Percentiles rank a stretch among this genome's conserved stretches.
These are phyloP conservation scores for Drosophila lutescens DNA, from an alignment of 2,888 invertebrate species.

Conservation along the genomic window DNA sequence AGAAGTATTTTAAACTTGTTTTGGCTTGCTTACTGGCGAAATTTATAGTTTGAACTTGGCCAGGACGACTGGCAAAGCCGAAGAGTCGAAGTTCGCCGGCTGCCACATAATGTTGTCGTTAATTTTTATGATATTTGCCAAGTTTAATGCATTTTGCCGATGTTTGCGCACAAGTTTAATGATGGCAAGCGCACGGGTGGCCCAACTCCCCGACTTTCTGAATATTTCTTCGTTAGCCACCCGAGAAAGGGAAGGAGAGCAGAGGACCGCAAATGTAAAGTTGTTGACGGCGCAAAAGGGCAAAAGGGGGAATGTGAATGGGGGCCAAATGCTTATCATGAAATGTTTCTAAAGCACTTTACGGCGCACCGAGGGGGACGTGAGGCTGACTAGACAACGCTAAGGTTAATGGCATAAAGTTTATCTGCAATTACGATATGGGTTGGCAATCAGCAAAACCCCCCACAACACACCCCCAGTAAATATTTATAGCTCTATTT, in stretches of 20 bases:
- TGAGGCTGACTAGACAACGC: conserved; percentile 55
- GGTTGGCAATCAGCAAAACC: conserved; percentile 56
- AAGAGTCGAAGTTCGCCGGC: conserved; percentile 28
- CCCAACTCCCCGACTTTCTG: conserved; percentile 35
- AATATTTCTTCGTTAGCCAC: conserved; percentile 64
- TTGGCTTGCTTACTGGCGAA: conserved; percentile 32
- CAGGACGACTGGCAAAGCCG: conserved; percentile 1
- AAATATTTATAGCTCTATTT: conserved; percentile 75
- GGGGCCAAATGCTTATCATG: conserved; percentile 52
- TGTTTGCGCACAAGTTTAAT: conserved; percentile 63
- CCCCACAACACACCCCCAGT: conserved; percentile 33
- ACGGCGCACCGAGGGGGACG: conserved; percentile 34
- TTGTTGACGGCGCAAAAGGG: conserved; percentile 51
- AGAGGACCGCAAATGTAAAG: conserved; percentile 48
- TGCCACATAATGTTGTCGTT: conserved; percentile 65
- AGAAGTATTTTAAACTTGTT: conserved; percentile 36
- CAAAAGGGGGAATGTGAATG: background rate
- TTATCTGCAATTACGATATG: conserved; percentile 80
- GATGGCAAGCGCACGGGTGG: conserved; percentile 53
- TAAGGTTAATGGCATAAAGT: conserved; percentile 79
- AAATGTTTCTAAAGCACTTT: conserved; percentile 75
- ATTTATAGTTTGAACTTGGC: conserved; percentile 49
- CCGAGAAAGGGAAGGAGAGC: conserved; percentile 1
- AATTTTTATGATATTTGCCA: conserved; percentile 74
- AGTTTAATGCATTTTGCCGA: conserved; percentile 71